These are phyloP conservation scores for Pholis gunnellus DNA, from an alignment of 2,113 vertebrate species.

Conservation along the genomic window DNA sequence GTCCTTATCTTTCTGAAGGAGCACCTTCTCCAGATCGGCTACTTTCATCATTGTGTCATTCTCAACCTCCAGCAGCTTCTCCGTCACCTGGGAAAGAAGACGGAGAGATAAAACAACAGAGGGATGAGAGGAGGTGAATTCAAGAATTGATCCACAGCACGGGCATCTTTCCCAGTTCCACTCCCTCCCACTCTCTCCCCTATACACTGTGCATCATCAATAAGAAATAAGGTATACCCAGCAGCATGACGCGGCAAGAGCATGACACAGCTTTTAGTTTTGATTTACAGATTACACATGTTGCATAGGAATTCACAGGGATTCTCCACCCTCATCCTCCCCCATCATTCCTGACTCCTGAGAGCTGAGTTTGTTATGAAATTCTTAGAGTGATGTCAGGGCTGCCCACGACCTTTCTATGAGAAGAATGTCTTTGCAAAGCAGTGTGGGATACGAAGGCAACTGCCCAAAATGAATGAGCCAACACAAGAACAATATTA, in stretches of 20 bases:
- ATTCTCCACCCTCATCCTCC: constrained; percentile 69
- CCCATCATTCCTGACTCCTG: constrained; percentile 71
- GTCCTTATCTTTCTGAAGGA: constrained; percentile 95
- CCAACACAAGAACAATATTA: constrained; percentile 70
- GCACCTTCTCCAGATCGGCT: constrained; percentile 93
- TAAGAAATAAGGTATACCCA: constrained; percentile 59
- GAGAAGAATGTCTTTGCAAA: constrained; percentile 67
- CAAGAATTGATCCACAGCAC: constrained; percentile 44
- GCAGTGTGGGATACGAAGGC: constrained; percentile 70
- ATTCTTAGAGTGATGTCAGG: constrained; percentile 75
- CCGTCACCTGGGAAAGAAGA: constrained; percentile 85
- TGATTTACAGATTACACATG: constrained; percentile 57
- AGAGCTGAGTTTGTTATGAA: constrained; percentile 76
- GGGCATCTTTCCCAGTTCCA: constrained; percentile 52
- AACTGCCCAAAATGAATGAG: constrained; percentile 48
- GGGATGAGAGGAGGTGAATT: constrained; percentile 40
- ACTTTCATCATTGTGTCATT: constrained; percentile 98
- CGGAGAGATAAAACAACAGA: constrained; percentile 1
- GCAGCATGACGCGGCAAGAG: constrained; percentile 74
- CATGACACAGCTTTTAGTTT: constrained; percentile 64
- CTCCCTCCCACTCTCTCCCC: constrained; percentile 51
- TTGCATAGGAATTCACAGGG: constrained; percentile 63
- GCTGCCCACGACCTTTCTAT: constrained; percentile 75
- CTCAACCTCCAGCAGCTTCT: constrained; percentile 96
- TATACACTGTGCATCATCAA: constrained; percentile 62